Percentiles rank a stretch among this genome's conserved stretches.
Evolutionary conservation across 2,113 vertebrate genomes (phyloP).

Genomic region (Fukomys damarensis): DNA sequence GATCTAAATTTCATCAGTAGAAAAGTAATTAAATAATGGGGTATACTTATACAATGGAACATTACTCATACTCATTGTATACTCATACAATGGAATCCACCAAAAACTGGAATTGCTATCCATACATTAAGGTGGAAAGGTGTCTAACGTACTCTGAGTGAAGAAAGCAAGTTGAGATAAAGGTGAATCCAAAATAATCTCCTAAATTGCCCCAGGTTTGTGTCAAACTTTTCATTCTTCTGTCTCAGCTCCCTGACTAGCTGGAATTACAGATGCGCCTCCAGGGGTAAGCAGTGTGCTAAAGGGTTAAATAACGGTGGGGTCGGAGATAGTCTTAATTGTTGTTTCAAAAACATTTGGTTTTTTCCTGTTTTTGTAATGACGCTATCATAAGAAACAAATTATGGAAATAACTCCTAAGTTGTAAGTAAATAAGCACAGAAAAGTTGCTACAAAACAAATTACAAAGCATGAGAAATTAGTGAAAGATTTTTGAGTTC

Average conservation of each 20-base stretch:
- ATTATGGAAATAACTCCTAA: background rate
- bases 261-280: too few relatives aligned
- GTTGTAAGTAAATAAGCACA: background rate
- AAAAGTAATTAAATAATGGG: background rate
- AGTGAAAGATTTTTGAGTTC: background rate
- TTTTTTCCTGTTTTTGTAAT: background rate
- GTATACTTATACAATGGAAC: background rate
- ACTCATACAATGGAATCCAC: background rate
- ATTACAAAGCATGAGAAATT: background rate
- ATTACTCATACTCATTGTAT: too few relatives aligned
- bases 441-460: slow-evolving; percentile 2
- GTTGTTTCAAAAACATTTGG: background rate
- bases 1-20: background rate
- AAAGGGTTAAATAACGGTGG: background rate
- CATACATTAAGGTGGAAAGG: background rate
- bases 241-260: background rate
- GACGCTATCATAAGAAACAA: background rate
- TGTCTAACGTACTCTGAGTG: background rate
- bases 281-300: background rate
- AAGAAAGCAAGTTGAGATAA: background rate
- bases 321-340: background rate
- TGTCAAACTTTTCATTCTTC: background rate
- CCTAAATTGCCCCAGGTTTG: background rate
- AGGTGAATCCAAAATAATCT: slow-evolving; percentile 28
- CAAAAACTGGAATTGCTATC: background rate